These are phyloP conservation scores for Drosophila picticornis DNA, from an alignment of 2,888 invertebrate genomes.

Conservation along the genomic window DNA sequence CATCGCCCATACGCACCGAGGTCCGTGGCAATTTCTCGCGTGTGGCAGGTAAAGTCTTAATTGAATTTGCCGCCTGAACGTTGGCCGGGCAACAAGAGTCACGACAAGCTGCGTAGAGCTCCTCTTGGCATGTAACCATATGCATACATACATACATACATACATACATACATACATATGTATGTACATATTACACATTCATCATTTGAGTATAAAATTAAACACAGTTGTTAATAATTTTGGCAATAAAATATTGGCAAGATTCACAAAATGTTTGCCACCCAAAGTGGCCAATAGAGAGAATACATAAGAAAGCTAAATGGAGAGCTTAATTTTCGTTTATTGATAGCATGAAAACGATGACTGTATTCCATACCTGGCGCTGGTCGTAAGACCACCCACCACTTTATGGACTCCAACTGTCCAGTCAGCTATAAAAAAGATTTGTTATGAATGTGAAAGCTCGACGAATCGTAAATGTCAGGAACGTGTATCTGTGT, in stretches of 20 bases:
- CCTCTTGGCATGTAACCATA: background rate
- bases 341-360: slow-evolving; percentile 25
- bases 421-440: slow-evolving; percentile 54
- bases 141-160: background rate
- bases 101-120: slow-evolving; percentile 10
- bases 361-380: background rate
- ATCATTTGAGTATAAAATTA: slow-evolving; percentile 16
- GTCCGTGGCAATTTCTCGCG: slow-evolving; percentile 41
- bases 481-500: slow-evolving; percentile 7
- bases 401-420: slow-evolving; percentile 1
- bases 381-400: background rate
- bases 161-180: background rate
- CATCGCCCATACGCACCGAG: slow-evolving; percentile 43
- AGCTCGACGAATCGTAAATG: slow-evolving; percentile 36
- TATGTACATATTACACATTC: slow-evolving; percentile 35
- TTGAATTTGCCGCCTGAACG: slow-evolving; percentile 59
- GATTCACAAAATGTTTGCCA: background rate
- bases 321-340: slow-evolving; percentile 30
- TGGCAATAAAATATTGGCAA: background rate
- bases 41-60: slow-evolving; percentile 70
- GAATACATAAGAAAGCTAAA: slow-evolving; percentile 3
- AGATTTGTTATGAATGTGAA: slow-evolving; percentile 27
- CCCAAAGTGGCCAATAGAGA: background rate
- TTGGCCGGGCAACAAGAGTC: slow-evolving; percentile 55
- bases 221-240: slow-evolving; percentile 29